Base-by-base conservation (phyloP, 2,797 vertebrate genomes). In the Tapera naevia region DNA sequence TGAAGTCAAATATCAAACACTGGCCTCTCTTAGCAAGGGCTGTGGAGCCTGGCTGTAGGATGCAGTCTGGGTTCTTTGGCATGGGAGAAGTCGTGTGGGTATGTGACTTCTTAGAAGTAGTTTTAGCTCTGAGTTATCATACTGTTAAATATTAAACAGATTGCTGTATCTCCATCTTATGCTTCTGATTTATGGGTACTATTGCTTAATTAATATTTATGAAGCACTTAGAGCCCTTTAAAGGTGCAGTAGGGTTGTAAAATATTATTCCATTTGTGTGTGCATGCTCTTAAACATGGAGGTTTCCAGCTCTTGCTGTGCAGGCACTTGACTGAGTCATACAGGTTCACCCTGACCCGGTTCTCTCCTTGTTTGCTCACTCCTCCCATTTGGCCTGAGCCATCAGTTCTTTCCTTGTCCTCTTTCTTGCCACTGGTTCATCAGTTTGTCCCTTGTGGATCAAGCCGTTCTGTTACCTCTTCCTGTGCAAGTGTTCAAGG, bases 191-290 rank as follows among this genome's bases (percentile, higher is more conserved):
- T 73, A 32, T 50, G 37, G 71, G 39, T 79, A 17, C 23, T 89
- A 2, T 86, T 81, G 64, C 45, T 60, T 91, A 81, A 80, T 90
- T 93, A 80, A 85, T 56, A 69, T 35, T 83, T 86, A 61, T 45
- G 56, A 91, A 62, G 28, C 13, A 18, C 53, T 90, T 84, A 62
- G 67, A 81, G 57, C n/a, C 7, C 64, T 95, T 74, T 17, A 39
- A 43, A 90, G 90, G 70, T 61, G n/a, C 64, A 41, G 33, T 19
- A 82, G 41, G 78, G 61, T 46, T 91, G 61, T 76, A 82, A 91
- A 93, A 80, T 60, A 18, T 0, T 65, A 43, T 3, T 51, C 25
- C 25, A 9, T 92, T 82, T 93, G 35, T 0, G 0, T 71, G 48
- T 76, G 61, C 35, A 35, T 0, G 1, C 56, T 86, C 32, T 53